A percentile compares a stretch with the other conserved stretches of the same genome.
Evolutionary conservation across 64 coral and sea anemone genomes (phyloP).

Genomic region (Catalaphyllia jardinei): DNA sequence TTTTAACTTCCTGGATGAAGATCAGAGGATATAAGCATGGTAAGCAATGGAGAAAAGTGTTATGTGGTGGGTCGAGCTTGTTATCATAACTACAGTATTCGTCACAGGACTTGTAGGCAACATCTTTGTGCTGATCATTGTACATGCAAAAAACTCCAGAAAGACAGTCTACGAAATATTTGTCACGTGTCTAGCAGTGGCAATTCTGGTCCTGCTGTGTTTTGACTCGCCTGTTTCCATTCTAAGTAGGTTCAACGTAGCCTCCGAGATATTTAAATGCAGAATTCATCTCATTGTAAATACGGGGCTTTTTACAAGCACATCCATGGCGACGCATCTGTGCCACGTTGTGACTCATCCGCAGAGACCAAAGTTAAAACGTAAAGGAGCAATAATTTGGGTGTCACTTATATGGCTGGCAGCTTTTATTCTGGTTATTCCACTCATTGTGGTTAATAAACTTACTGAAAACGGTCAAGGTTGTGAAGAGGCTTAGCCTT

Average conservation of each 20-base stretch:
- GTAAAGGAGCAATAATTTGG: slow-evolving; percentile 8
- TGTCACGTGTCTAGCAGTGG: slow-evolving; percentile 73
- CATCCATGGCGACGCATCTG: slow-evolving; percentile 69
- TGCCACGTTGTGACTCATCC: slow-evolving; percentile 69
- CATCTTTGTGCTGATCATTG: slow-evolving; percentile 63
- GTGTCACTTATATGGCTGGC: slow-evolving; percentile 41
- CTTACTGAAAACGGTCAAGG: not conserved
- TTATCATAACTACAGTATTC: slow-evolving; percentile 58
- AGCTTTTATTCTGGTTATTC: slow-evolving; percentile 43
- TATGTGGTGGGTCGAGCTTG: not conserved
- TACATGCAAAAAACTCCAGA: slow-evolving; percentile 40
- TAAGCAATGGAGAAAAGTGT: not conserved
- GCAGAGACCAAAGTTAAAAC: slow-evolving; percentile 37
- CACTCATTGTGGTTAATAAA: slow-evolving; percentile 13
- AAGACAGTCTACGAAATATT: slow-evolving; percentile 75
- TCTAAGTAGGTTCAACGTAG: not conserved
- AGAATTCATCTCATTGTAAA: not conserved
- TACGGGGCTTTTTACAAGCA: slow-evolving; percentile 47
- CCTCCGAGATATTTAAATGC: slow-evolving; percentile 3
- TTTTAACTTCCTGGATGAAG: too few species aligned
- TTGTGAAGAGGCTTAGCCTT: slow-evolving; percentile 48
- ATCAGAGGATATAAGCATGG: too few species aligned
- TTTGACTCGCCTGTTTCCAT: slow-evolving; percentile 47
- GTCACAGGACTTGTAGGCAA: slow-evolving; percentile 70
- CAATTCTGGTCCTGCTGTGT: slow-evolving; percentile 71